Conservation (phyloP, 2,888 invertebrate species). For the Calliopum simillimum region DNA sequence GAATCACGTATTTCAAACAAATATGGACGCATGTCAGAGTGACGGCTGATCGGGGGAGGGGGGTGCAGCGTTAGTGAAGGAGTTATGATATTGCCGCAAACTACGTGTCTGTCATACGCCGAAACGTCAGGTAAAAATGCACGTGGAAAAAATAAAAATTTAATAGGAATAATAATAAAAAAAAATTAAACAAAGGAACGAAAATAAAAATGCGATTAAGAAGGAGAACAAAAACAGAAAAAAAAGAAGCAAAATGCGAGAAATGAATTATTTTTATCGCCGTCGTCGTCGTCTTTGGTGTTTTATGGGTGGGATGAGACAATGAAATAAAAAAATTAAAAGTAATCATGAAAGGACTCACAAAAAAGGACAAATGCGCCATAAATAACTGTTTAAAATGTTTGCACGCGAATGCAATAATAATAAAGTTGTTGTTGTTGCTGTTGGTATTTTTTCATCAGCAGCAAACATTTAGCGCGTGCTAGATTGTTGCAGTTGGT, state of each 20-base stretch:
- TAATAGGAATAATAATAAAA: background rate
- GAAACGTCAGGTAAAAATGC: constrained; percentile 2
- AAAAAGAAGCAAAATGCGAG: constrained; percentile 20
- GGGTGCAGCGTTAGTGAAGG: background rate
- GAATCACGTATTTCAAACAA: constrained; percentile 33
- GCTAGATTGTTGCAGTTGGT: constrained; percentile 25
- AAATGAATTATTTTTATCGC: constrained; percentile 21
- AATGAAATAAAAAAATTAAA: constrained; percentile 10
- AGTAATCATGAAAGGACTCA: constrained; percentile 20
- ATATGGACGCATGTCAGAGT: constrained; percentile 13
- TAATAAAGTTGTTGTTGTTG: constrained; percentile 31
- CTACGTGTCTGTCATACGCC: background rate
- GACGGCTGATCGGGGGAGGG: background rate
- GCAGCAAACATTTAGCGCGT: background rate
- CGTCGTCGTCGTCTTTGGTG: background rate
- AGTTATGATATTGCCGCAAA: constrained; percentile 6
- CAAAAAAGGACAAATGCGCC: constrained; percentile 39
- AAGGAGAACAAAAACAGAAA: background rate
- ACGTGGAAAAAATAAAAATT: background rate
- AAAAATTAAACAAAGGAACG: background rate
- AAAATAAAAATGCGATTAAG: background rate
- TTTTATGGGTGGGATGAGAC: background rate
- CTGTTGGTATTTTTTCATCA: constrained; percentile 19
- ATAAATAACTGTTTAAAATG: constrained; percentile 44
- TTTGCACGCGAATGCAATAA: constrained; percentile 45